These are phyloP conservation scores for Phylloscopus collybita DNA, from an alignment of 2,797 vertebrate genomes.

Conservation along the genomic window DNA sequence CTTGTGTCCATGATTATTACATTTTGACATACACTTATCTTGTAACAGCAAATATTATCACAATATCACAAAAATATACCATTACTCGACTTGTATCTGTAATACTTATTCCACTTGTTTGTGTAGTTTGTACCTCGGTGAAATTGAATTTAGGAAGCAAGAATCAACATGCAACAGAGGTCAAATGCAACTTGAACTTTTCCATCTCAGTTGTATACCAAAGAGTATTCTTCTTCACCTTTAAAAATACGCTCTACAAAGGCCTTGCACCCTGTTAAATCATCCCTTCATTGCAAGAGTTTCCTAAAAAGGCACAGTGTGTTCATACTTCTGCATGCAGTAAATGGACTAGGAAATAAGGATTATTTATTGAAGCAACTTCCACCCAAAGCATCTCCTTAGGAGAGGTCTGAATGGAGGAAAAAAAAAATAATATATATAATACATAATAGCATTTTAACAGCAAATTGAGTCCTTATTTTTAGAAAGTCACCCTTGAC, in stretches of 20 bases:
- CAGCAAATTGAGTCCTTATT: conserved; percentile 72
- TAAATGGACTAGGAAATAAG: conserved; percentile 75
- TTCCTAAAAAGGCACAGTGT: conserved; percentile 76
- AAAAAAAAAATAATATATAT: conserved; percentile 1
- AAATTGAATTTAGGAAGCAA: conserved; percentile 30
- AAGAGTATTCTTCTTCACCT: background rate
- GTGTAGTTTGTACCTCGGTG: background rate
- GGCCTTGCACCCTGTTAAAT: conserved; percentile 53
- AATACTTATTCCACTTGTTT: background rate
- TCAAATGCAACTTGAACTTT: conserved; percentile 15
- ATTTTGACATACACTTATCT: conserved; percentile 11
- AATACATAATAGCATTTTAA: conserved; percentile 69
- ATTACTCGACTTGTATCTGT: conserved; percentile 7
- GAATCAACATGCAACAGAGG: conserved; percentile 40
- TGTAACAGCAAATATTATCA: conserved; percentile 53
- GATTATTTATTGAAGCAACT: conserved; percentile 61
- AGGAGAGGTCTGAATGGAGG: conserved; percentile 69
- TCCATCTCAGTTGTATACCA: background rate
- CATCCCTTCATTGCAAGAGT: conserved; percentile 41
- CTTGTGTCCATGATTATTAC: conserved; percentile 9
- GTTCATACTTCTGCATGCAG: conserved; percentile 76
- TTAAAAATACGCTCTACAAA: conserved; percentile 20
- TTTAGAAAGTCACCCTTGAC: conserved; percentile 74
- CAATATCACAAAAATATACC: conserved; percentile 52
- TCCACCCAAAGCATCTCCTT: conserved; percentile 61